Evolutionary conservation across 2,113 vertebrate genomes (phyloP).

Genomic region (Hassar affinis): DNA sequence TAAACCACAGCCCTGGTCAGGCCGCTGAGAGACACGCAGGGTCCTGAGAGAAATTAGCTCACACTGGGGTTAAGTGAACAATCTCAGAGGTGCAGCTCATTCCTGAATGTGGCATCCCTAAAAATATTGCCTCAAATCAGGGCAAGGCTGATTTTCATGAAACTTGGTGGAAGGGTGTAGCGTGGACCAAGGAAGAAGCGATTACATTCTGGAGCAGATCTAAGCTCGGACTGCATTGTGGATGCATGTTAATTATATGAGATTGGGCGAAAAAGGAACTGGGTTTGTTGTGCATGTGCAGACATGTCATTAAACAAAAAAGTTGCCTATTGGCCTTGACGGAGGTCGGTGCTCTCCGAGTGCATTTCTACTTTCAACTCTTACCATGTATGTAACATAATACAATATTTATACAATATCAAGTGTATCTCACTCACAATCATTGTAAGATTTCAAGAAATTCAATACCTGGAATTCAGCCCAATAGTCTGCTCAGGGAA

Average conservation of each 20-base stretch:
- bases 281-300: too few relatives aligned
- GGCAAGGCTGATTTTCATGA: too few relatives aligned
- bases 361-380: neutral
- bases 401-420: neutral
- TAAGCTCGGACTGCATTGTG: too few relatives aligned
- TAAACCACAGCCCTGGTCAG: slow-evolving; percentile 24
- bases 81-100: slow-evolving; percentile 13
- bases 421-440: neutral
- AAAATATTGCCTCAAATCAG: neutral
- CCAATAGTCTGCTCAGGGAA: neutral
- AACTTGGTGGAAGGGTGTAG: too few relatives aligned
- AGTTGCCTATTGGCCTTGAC: too few relatives aligned
- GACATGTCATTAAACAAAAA: too few relatives aligned
- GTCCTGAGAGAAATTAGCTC: slow-evolving; percentile 31
- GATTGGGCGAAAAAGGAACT: too few relatives aligned
- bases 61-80: slow-evolving; percentile 34
- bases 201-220: too few relatives aligned
- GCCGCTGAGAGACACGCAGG: slow-evolving; percentile 34
- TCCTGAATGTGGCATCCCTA: neutral
- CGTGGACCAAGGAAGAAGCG: too few relatives aligned
- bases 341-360: too few relatives aligned
- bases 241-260: too few relatives aligned
- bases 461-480: neutral
- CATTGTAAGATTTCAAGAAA: neutral
- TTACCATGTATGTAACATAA: neutral